phyloP scores from a whole-genome alignment of 2,888 invertebrate species.

The Aporophyla lueneburgensis region DNA sequence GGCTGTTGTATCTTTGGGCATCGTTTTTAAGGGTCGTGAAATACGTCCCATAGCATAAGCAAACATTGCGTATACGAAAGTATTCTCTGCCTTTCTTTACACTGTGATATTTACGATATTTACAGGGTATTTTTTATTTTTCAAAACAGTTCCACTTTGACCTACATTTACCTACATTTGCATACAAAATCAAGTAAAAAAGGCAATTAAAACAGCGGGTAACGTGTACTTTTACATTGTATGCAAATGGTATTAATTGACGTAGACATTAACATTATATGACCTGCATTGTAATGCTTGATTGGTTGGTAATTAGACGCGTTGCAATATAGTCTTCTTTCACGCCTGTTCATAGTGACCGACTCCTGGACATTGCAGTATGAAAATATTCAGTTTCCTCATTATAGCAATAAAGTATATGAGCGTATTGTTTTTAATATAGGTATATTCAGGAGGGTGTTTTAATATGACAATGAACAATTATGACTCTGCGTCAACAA shows the following conservation, averaged over 20 bases:
- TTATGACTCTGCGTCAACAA: neutral
- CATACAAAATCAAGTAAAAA: slow-evolving; percentile 13
- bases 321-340: neutral
- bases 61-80: neutral
- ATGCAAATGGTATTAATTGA: slow-evolving; percentile 36
- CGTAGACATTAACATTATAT: neutral
- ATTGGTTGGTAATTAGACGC: neutral
- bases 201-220: neutral
- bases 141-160: neutral
- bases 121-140: neutral
- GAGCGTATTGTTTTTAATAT: neutral
- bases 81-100: neutral
- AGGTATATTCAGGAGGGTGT: neutral
- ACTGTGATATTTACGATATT: neutral
- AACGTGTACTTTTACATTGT: slow-evolving; percentile 30
- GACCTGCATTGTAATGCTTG: slow-evolving; percentile 5
- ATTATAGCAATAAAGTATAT: neutral
- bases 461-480: neutral
- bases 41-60: neutral
- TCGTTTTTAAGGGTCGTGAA: too few species aligned
- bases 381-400: neutral
- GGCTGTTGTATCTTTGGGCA: neutral
- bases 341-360: neutral
- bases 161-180: slow-evolving; percentile 8
- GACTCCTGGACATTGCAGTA: neutral